Base-by-base conservation (phyloP, 2,797 vertebrate species). In the Anabas testudineus region DNA sequence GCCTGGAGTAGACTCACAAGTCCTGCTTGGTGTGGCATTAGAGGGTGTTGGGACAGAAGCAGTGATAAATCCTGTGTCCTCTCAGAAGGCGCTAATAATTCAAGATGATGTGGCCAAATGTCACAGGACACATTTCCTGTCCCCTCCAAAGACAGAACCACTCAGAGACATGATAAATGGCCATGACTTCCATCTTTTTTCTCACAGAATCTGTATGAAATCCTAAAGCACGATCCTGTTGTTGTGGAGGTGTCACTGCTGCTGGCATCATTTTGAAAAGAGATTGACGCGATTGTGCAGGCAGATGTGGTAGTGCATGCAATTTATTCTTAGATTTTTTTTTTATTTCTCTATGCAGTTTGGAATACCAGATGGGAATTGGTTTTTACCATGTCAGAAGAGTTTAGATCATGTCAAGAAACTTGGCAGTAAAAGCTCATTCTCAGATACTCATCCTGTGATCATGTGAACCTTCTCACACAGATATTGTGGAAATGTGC, bases 91-190 rank as follows among this genome's bases (percentile, higher is more conserved):
- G 89, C 82, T 90, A 92, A 92, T 91, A 88, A 90, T 91, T 92
- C 88, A 91, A 86, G 81, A 92, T 90, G 90, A 92, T 91, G 87
- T 87, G 87, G 88, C 87, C 90, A 94, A 93, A 94, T 93, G 92
- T 91, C 92, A 93, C 78, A 81, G 86, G 86, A 92, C 88, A 90
- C 80, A 91, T 93, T 93, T 89, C 83, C 85, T 91, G 83, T 91
- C 80, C 75, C 76, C 47, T 47, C 42, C 64, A 65, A 84, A 90
- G 90, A 92, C 80, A 81, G 88, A 87, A 63, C 71, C 83, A 74
- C 83, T 87, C 87, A 80, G 63, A 73, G 52, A 54, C 74, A 67
- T 87, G 88, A 92, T 81, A 48, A 82, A 93, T 86, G 70, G 68
- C 58, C 48, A 61, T 32, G 83, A 70, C 80, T 87, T 81, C 83